Base-by-base conservation (phyloP, 2,113 vertebrate species). In the Dascyllus trimaculatus region DNA sequence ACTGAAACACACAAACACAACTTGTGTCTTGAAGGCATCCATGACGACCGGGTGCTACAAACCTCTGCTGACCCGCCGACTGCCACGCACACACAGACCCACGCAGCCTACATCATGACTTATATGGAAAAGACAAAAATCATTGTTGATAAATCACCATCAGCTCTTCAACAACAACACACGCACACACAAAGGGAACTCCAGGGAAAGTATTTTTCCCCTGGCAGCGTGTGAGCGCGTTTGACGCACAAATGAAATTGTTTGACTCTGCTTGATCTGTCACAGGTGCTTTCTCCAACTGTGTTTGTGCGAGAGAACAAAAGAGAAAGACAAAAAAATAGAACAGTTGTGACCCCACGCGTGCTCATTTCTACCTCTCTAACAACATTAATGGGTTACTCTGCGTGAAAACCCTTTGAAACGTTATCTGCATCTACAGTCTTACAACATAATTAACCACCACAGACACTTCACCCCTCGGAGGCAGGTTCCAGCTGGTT, bases 101-200 rank as follows among this genome's bases (percentile, higher is more conserved):
- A 63, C 46, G 61, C 25, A 43, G n/a, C n/a, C 59, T 70, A 35
- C 51, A 40, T 46, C 72, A 29, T 81, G 81, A 81, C 87, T 75
- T 88, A 82, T 86, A 89, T 82, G 87, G 83, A 45, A 91, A 87
- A 86, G 89, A 89, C 87, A 86, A 87, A 85, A 81, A 83, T 35
- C 48, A 45, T 25, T 19, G 76, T 53, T 77, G 62, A 91, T 87
- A 91, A 88, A 94, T 90, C 81, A 85, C 21, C 25, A 22, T 67
- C 51, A 70, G 65, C 56, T 66, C 53, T 67, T 81, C 75, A 75
- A 24, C 67, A 78, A 9, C 19, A 40, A 35, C 18, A 43, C 25
- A 22, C 48, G 58, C 65, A 56, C 66, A 54, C 76, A 59, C 52
- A 67, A 2, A 51, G 66, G 29, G 29, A 78, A 49, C 71, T 72